Base-by-base conservation (phyloP, 2,797 vertebrate species). In the Gambusia yucatana region DNA sequence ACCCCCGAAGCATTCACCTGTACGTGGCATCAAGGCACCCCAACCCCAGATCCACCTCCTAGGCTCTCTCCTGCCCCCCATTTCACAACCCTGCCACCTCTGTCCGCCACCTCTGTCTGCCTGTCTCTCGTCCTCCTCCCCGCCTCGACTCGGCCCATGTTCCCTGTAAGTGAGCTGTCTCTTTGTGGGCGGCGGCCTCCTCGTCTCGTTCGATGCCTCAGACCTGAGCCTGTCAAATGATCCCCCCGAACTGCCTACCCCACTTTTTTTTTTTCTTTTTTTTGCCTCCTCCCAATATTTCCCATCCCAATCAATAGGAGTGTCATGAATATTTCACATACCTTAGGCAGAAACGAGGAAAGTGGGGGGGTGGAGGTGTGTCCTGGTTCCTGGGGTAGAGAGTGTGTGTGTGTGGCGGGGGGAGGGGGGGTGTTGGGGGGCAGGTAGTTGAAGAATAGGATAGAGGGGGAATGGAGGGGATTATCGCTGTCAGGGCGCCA, bases 401-500 rank as follows among this genome's bases (percentile, higher is more conserved):
- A 22, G 63, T 13, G 63, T 33, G 59, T 30, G 13, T 61, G 57
- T 30, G 55, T 14, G 16, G n/a, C n/a, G n/a, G n/a, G n/a, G 3
- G 63, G 9, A 20, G 6, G 13, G 0, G 13, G 13, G 36, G 2
- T 33, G 33, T 33, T 43, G 65, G 55, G 46, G 65, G 67, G 70
- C 20, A 50, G 79, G 84, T 86, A 25, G 50, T 52, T n/a, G 63
- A 22, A 20, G 30, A 44, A 52, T 72, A 52, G 75, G 69, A 79
- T 84, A 84, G 61, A 48, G 16, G 33, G 1, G 67, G 1, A 67
- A 61, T 73, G n/a, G 72, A 80, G 88, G 90, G 82, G 91, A 83
- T 91, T 91, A 90, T 90, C 88, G 77, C 91, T 92, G 91, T 93
- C 92, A 90, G 91, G 93, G 91, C 82, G 85, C 90, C 92, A 90